Conservation (phyloP, 2,113 vertebrate genomes). For the Alouatta palliata region DNA sequence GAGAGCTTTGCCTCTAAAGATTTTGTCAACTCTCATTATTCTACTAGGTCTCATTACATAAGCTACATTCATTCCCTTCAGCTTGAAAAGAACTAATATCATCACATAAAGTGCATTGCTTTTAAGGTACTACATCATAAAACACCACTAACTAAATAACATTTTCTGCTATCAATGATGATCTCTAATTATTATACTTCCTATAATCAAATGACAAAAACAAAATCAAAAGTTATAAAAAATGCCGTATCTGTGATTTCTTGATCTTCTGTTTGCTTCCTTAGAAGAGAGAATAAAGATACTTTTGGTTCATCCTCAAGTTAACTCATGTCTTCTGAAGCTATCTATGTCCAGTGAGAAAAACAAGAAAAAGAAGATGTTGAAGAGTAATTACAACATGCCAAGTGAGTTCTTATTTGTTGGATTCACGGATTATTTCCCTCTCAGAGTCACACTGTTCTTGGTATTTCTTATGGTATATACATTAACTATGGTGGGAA, state of each 20-base stretch:
- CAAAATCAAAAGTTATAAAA: neutral
- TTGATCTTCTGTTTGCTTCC: neutral
- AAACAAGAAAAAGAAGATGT: conserved; percentile 25
- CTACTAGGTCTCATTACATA: neutral
- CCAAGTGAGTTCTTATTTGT: conserved; percentile 68
- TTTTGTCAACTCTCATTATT: neutral
- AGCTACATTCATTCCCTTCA: neutral
- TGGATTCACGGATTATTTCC: conserved; percentile 59
- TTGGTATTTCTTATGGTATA: conserved; percentile 68
- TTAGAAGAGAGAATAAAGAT: neutral
- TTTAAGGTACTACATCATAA: neutral
- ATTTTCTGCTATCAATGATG: neutral
- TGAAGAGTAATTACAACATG: conserved; percentile 35
- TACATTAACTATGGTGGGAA: conserved; percentile 57
- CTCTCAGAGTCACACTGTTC: conserved; percentile 52
- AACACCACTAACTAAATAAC: neutral
- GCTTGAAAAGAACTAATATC: neutral
- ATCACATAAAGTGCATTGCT: neutral
- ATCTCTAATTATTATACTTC: neutral
- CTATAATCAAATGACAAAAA: neutral
- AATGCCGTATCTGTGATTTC: neutral
- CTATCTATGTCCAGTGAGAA: neutral
- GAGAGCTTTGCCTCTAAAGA: neutral
- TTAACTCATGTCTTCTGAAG: neutral
- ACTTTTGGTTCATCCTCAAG: neutral